Conservation (phyloP, 2,888 invertebrate genomes). For the Philereme vetulata region DNA sequence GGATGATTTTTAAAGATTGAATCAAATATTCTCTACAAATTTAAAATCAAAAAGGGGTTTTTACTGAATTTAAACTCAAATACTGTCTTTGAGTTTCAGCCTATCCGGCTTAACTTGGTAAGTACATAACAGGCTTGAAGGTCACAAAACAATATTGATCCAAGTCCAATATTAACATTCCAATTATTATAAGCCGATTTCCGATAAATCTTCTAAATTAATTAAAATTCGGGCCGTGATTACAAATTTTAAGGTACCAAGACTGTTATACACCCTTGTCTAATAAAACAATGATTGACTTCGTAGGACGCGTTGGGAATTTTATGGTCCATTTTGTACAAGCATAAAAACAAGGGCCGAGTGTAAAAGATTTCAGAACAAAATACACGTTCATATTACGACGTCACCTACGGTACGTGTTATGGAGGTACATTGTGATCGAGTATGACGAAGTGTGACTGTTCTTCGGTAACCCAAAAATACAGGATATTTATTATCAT, state of each 20-base stretch:
- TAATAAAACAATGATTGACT: constrained; percentile 82
- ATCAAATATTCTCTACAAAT: too few species aligned
- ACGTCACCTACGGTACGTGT: constrained; percentile 15
- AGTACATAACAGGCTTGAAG: too few species aligned
- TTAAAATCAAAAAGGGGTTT: too few species aligned
- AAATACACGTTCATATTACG: constrained; percentile 47
- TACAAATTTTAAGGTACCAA: constrained; percentile 34
- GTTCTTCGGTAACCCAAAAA: too few species aligned
- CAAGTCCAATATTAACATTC: constrained; percentile 22
- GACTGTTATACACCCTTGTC: constrained; percentile 50
- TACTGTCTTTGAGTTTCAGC: too few species aligned
- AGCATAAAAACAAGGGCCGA: constrained; percentile 65
- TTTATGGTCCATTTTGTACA: constrained; percentile 72
- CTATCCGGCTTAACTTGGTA: too few species aligned
- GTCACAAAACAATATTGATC: constrained; percentile 8
- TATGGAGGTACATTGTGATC: constrained; percentile 6
- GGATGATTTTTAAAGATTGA: too few species aligned
- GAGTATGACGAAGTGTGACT: constrained; percentile 1
- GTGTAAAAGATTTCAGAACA: constrained; percentile 72
- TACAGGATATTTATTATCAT: too few species aligned
- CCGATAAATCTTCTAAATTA: constrained; percentile 21
- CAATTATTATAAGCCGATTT: constrained; percentile 23
- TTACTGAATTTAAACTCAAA: too few species aligned
- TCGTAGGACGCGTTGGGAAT: constrained; percentile 70
- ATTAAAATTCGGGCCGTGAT: constrained; percentile 24